Conservation (phyloP, 1,140 invertebrate genomes). For the Drosophila parvula region DNA sequence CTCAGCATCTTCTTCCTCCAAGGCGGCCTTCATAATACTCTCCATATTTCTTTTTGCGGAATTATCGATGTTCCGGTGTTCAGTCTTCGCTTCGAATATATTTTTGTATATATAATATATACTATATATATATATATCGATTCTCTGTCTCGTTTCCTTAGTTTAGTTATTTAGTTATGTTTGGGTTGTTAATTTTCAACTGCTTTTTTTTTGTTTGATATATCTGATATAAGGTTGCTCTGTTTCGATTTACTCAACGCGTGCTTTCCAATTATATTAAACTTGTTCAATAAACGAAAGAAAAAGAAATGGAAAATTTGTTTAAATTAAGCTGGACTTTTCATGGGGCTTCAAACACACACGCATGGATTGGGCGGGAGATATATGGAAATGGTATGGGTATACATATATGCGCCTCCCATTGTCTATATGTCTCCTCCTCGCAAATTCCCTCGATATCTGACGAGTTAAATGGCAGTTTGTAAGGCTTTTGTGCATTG, state of each 20-base stretch:
- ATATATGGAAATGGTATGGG: conserved; percentile 7
- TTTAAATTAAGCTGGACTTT: conserved; percentile 65
- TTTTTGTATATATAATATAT: conserved; percentile 15
- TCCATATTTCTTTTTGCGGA: conserved; percentile 61
- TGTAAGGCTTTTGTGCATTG: conserved; percentile 35
- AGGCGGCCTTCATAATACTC: conserved; percentile 64
- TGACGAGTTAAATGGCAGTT: conserved; percentile 31
- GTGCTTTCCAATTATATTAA: conserved; percentile 71
- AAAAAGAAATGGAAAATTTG: conserved; percentile 80
- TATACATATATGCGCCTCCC: neutral
- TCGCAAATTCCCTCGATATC: conserved; percentile 22
- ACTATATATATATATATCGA: conserved; percentile 35
- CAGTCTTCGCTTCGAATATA: conserved; percentile 69
- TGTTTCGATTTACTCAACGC: conserved; percentile 50
- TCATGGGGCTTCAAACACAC: conserved; percentile 23
- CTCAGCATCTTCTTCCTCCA: conserved; percentile 62
- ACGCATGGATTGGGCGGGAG: conserved; percentile 16
- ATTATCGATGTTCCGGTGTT: conserved; percentile 36
- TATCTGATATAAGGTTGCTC: conserved; percentile 44
- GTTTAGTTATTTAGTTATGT: conserved; percentile 12
- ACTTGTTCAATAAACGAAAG: conserved; percentile 79
- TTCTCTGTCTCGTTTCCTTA: conserved; percentile 26
- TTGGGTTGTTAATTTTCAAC: conserved; percentile 12
- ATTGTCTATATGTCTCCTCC: conserved; percentile 5
- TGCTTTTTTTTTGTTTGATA: conserved; percentile 21